phyloP scores from a whole-genome alignment of 2,888 invertebrate genomes.

The Notocelia uddmanniana region DNA sequence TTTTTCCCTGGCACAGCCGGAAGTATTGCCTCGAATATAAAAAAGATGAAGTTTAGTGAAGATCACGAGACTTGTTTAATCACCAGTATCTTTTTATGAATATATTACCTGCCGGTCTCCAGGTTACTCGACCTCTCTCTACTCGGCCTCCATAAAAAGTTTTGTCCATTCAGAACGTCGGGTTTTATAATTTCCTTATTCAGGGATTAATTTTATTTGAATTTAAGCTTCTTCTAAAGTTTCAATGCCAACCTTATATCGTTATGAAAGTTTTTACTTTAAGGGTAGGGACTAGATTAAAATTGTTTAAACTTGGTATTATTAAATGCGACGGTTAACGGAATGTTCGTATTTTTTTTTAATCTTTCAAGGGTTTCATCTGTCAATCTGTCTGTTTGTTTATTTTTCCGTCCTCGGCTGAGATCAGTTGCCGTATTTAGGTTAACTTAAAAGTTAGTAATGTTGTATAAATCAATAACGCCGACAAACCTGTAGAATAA shows the following conservation, averaged over 20 bases:
- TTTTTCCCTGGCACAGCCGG: no score
- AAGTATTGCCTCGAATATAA: no score
- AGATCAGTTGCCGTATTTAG: no score
- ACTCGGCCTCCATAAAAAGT: constrained; percentile 37
- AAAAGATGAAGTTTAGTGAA: no score
- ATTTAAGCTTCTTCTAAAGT: constrained; percentile 14
- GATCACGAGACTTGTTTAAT: not conserved
- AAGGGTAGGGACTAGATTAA: not conserved
- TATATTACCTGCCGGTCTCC: not conserved
- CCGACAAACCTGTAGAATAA: no score
- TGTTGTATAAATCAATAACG: no score
- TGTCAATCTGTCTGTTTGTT: no score
- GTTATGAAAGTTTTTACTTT: constrained; percentile 6
- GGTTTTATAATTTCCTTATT: constrained; percentile 10
- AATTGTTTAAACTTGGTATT: constrained; percentile 11
- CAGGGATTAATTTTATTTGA: constrained; percentile 19
- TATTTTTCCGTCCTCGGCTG: no score
- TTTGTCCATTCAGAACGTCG: not conserved
- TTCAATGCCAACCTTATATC: not conserved
- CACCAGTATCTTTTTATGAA: not conserved
- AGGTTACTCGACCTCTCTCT: constrained; percentile 6
- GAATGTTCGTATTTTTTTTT: not conserved
- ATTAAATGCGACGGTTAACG: not conserved
- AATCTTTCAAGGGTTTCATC: not conserved
- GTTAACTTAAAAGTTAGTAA: no score